Percentiles rank a stretch among this genome's conserved stretches.
Conservation (phyloP, 2,797 vertebrate species). For the Sebastes umbrosus region DNA sequence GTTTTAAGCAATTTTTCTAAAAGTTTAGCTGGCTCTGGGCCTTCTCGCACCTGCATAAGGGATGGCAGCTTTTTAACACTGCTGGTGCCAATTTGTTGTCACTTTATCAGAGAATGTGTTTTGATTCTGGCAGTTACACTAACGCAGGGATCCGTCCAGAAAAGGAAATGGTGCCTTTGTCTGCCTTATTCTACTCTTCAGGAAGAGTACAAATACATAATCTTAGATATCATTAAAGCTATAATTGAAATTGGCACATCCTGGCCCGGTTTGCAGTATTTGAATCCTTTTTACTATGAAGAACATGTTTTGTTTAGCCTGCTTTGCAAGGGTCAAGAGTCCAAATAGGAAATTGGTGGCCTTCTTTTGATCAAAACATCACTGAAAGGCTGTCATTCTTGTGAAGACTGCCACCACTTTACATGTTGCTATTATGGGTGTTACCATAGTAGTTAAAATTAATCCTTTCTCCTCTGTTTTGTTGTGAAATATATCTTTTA, state of each 20-base stretch:
- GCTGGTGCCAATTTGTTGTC: background rate
- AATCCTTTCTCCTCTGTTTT: background rate
- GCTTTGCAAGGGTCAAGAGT: background rate
- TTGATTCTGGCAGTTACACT: background rate
- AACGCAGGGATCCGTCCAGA: background rate
- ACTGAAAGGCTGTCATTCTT: background rate
- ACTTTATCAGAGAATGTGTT: background rate
- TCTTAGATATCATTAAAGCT: background rate
- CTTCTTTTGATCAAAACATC: background rate
- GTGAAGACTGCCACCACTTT: background rate
- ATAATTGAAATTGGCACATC: background rate
- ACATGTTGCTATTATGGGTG: background rate
- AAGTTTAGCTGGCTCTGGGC: background rate
- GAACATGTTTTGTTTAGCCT: background rate
- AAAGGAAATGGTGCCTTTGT: background rate
- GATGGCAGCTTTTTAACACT: background rate
- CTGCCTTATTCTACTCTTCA: background rate
- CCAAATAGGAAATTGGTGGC: too few relatives aligned
- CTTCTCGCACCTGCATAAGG: background rate
- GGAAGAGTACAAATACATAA: background rate
- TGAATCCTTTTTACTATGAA: background rate
- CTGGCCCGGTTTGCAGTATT: background rate
- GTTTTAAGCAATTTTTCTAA: background rate
- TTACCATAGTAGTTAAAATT: background rate
- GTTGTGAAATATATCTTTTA: background rate